phyloP scores from a whole-genome alignment of 2,888 invertebrate genomes.

The Eupithecia dodoneata region DNA sequence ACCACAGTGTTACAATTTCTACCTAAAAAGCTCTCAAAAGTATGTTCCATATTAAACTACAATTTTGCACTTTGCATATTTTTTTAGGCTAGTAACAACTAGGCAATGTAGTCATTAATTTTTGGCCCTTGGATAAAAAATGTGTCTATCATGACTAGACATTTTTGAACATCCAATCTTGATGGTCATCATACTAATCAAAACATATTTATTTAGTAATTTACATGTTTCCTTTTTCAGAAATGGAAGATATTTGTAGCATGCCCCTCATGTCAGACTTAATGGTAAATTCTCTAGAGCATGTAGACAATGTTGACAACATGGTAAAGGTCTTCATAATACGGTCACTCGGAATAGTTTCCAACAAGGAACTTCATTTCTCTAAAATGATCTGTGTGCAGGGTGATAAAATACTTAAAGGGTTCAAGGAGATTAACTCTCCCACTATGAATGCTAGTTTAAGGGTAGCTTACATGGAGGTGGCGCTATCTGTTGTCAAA shows the following conservation, averaged over 20 bases:
- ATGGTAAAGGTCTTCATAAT: constrained; percentile 85
- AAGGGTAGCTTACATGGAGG: constrained; percentile 87
- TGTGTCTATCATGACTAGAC: not conserved
- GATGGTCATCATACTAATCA: not conserved
- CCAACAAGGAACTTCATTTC: constrained; percentile 84
- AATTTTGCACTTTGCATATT: not conserved
- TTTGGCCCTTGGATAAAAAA: not conserved
- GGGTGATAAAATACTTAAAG: constrained; percentile 56
- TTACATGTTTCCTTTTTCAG: constrained; percentile 60
- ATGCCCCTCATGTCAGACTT: constrained; percentile 63
- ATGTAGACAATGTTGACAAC: constrained; percentile 58
- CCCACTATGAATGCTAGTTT: constrained; percentile 83
- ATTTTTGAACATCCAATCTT: not conserved
- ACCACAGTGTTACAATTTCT: too few species aligned
- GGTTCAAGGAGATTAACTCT: constrained; percentile 60
- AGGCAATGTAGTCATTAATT: not conserved
- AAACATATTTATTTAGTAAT: not conserved
- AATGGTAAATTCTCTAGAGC: constrained; percentile 58
- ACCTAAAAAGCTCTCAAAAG: too few species aligned
- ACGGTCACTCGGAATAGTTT: constrained; percentile 85
- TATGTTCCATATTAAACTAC: too few species aligned
- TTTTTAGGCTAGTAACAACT: not conserved
- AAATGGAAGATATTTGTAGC: constrained; percentile 56
- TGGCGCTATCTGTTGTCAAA: constrained; percentile 84
- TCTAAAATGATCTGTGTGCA: constrained; percentile 78